Base-by-base conservation (phyloP, 30 jellyfish, hydroid and myxozoan species). In the Chironex yamaguchii region DNA sequence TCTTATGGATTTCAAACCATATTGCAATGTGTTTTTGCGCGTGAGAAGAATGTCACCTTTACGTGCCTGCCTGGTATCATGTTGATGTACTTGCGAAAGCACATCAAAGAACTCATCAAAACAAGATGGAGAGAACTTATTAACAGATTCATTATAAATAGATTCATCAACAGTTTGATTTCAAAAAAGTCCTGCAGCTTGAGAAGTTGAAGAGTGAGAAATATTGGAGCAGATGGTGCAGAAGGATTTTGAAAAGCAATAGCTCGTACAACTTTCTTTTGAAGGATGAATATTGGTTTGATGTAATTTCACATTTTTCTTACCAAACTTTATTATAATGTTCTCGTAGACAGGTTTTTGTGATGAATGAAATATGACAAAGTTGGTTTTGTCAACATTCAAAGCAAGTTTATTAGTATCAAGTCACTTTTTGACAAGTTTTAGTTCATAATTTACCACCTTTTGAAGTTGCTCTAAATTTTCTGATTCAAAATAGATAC, bases 361-460 rank as follows among this genome's bases (percentile, higher is more conserved):
- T 2, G 72, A 35, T 30, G 68, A 64, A 23, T 71, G 62, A 48
- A 85, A 85, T 62, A 73, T 62, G 52, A 74, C 52, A 26, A 52
- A 42, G 62, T 85, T 67, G 28, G 96, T 73, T 75, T 85, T 73
- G 29, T 67, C 76, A 36, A 74, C 52, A 48, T 85, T 85, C 22
- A 85, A 75, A 21, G 90, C 90, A 49, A 85, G 68, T 85, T 62
- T 75, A 74, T 85, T 85, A 36, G 86, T 82, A 42, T 74, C 85
- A 51, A 85, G 77, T 90, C 91, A 85, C 66, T 70, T 67, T 17
- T 26, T 34, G n/a, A 85, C 90, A 52, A 34, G 66, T 28, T 72
- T 71, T 26, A 85, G 96, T 48, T 85, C 96, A 12, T 31, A 30
- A 62, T 85, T 85, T 3, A 85, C 91, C 29, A 34, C 48, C 34